A percentile compares a stretch with the other conserved stretches of the same genome.
These are phyloP conservation scores for Chrysodeixis includens DNA, from an alignment of 2,888 invertebrate genomes.

Conservation along the genomic window DNA sequence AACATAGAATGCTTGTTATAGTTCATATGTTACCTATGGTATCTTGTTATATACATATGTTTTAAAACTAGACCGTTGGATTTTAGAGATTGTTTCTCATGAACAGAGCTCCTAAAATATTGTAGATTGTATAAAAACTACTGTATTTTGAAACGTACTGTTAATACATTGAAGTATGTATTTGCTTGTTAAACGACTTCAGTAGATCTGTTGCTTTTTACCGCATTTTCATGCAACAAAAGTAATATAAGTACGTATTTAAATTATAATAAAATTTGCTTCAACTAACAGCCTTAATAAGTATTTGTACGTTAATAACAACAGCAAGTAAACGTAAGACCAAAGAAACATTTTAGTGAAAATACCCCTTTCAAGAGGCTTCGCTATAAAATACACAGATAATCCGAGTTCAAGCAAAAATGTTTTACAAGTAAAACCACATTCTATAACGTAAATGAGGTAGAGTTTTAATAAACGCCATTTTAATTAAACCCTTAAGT, in stretches of 20 bases:
- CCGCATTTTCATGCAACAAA: background rate
- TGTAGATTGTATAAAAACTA: no score
- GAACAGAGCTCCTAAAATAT: no score
- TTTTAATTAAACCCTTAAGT: slow-evolving; percentile 50
- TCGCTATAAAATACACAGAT: background rate
- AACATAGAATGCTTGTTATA: background rate
- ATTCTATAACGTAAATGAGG: slow-evolving; percentile 41
- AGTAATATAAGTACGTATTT: background rate
- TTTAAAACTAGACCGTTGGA: no score
- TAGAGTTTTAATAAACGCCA: slow-evolving; percentile 32
- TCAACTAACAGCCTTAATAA: background rate
- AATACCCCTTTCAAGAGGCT: background rate
- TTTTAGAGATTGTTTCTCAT: no score
- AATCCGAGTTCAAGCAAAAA: slow-evolving; percentile 28
- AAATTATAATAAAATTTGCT: background rate
- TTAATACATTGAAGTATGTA: no score
- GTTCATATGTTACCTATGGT: background rate
- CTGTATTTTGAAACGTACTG: background rate
- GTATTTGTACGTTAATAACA: background rate
- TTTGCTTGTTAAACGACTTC: background rate
- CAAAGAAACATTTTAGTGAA: background rate
- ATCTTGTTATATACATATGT: no score
- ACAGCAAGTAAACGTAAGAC: background rate
- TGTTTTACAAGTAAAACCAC: slow-evolving; percentile 21
- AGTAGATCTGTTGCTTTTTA: background rate